Percentiles rank a stretch among this genome's conserved stretches.
These are phyloP conservation scores for Orthosia cruda DNA, from an alignment of 2,888 invertebrate genomes.

Conservation along the genomic window DNA sequence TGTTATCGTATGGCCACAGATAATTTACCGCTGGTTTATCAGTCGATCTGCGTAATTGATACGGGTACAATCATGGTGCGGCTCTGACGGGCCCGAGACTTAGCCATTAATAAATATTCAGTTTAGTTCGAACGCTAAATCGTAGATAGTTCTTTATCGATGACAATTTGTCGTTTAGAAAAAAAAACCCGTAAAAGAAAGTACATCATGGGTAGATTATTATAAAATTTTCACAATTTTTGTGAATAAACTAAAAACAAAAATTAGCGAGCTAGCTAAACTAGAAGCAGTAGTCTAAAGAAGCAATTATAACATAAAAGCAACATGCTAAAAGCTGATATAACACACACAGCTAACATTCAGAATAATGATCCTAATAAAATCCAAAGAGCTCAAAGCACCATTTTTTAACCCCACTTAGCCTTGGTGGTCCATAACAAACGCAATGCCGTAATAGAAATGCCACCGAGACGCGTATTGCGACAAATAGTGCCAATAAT, in stretches of 20 bases:
- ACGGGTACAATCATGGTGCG: conserved; percentile 80
- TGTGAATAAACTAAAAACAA: not conserved
- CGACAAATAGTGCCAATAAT: conserved; percentile 87
- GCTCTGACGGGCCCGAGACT: conserved; percentile 75
- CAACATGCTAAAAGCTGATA: not conserved
- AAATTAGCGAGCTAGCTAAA: not conserved
- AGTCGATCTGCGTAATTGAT: conserved; percentile 88
- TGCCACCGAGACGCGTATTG: conserved; percentile 75
- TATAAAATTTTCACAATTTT: not conserved
- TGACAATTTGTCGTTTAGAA: conserved; percentile 29
- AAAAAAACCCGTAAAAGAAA: conserved; percentile 25
- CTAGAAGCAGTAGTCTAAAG: conserved; percentile 1
- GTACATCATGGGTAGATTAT: conserved; percentile 1
- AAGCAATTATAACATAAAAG: conserved; percentile 2
- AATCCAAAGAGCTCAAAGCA: conserved; percentile 24
- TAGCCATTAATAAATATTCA: conserved; percentile 73
- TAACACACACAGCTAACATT: not conserved
- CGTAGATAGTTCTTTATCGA: conserved; percentile 40
- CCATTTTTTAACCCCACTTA: conserved; percentile 39
- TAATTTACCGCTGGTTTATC: conserved; percentile 88
- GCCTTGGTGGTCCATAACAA: conserved; percentile 73
- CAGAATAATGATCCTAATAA: conserved; percentile 22
- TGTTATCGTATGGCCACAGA: conserved; percentile 79
- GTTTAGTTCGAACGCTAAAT: conserved; percentile 65
- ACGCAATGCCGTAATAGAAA: conserved; percentile 70